Evolutionary conservation across 2,113 vertebrate species (phyloP), one percentile per base, ranked within the genome.

Genomic region (Notarius lentiginosus): DNA sequence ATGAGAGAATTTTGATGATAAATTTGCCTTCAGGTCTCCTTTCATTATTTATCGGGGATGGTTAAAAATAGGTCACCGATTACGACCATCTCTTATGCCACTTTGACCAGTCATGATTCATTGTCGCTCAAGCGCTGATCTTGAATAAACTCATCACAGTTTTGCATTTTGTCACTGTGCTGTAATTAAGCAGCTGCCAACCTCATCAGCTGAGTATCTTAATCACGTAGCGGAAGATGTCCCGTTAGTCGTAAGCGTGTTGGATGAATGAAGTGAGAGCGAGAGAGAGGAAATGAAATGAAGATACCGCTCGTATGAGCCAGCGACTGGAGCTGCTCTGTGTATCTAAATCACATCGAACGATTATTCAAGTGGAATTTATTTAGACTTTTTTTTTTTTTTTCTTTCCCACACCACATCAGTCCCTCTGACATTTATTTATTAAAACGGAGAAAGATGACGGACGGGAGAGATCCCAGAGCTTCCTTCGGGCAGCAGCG

Each of bases 401-500:
- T 2, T 34, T 34, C 2, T 1, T 1, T 2, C 34, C 41, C 49
- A 75, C 81, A 79, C 53, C 56, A 68, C 24, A 63, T 80, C 30
- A 41, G 34, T 82, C 34, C 18, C n/a, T 72, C 34, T 8, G 75
- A 88, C 65, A 22, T 66, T 76, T 61, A 75, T 84, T 58, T 70
- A 79, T 60, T 58, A 53, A 72, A 63, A 58, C 27, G 9, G 58
- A 68, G 12, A n/a, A 15, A 9, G 1, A 34, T 56, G 53, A 34
- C 18, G 9, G 17, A 22, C n/a, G 60, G 47, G 84, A 22, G 11
- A 20, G 63, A 60, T 63, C 53, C 58, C 27, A 9, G 24, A 63
- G 86, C 86, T 87, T 82, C 68, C 80, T 34, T 24, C 51, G 82
- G 73, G 49, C 76, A 86, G 81, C 87, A 60, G 73, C 51, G 34